Evolutionary conservation across 64 coral and sea anemone species (phyloP), one percentile per base, ranked within the genome.

Genomic region (Montipora foliosa): DNA sequence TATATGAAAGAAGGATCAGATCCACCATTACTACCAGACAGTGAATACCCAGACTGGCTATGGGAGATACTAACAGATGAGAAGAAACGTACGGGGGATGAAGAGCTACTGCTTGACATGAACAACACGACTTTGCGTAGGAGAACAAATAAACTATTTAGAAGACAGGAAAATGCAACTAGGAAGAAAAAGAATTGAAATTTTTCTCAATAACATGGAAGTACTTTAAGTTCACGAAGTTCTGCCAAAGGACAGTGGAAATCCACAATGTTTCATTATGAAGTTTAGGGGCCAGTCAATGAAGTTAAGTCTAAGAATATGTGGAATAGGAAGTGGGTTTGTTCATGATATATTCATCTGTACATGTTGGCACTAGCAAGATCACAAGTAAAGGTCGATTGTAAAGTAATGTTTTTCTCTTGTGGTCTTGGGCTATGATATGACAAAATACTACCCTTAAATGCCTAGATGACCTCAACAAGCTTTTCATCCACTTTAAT

Each of bases 101-200:
- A 75, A 3, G 82, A 94, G 24, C 87, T 91, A 22, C 62, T 71
- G 2, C 47, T 62, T 80, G 77, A 89, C 48, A 17, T 71, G 12
- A 49, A 92, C 5, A 94, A 75, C 16, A 87, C 58, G 44, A 66
- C 81, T 11, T 89, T 91, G 13, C 82, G 89, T 77, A 94, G 79
- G 75, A 97, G 82, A 67, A n/a, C 89, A 79, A 92, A 81, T 64
- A 97, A 97, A 49, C 53, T 67, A 13, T 44, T 19, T 20, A 80
- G 93, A 84, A 92, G 96, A 89, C 96, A 97, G 25, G 96, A 94
- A 84, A 97, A 97, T 88, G 93, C 87, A 49, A 75, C 84, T 16
- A 95, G 89, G 9, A 97, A 92, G 74, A 77, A 97, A 85, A 97
- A 95, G 47, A 90, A 82, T 83, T 94, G 66, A 61, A 78, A 78